Base-by-base conservation (phyloP, 2,113 vertebrate genomes). In the Lathamus discolor region DNA sequence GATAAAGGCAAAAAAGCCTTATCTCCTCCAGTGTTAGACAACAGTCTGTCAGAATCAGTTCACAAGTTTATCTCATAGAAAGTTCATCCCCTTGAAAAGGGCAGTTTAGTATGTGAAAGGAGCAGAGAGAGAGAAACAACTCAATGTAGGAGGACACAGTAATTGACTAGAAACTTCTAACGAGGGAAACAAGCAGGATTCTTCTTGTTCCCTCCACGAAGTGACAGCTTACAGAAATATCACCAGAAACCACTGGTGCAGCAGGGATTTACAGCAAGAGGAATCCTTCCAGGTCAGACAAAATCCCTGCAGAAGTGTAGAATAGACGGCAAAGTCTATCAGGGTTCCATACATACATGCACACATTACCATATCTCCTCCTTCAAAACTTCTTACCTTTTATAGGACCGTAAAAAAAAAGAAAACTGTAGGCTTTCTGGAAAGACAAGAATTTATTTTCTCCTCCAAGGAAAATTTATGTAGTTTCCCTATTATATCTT, bases 71-170 rank as follows among this genome's bases (percentile, higher is more conserved):
- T 85, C 90, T 93, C 67, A 63, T 4, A 73, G 79, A 69, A 77
- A 69, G 70, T 91, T 66, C 79, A 73, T 35, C 59, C 79, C 43
- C 68, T 93, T 90, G 68, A 70, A 82, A 95, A 96, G 91, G 83
- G 68, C 68, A 88, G 84, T 76, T 85, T 61, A 43, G 27, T 25
- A 46, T 35, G n/a, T 1, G 14, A 87, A 78, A 44, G 69, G 31
- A 96, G 67, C 31, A 69, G 54, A 74, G 19, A 77, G 83, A 59
- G 88, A 92, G 64, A 83, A 85, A 74, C 43, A 81, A 35, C 57
- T 54, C 54, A 22, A 0, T 33, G n/a, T n/a, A 74, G 77, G 63
- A 85, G 55, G 67, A 37, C 62, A 55, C 37, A 78, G 29, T 67
- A 92, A 83, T 44, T 75, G 68, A 72, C 68, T 78, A 44, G 23